Conservation (phyloP, 2,113 vertebrate species). For the Lipophrys pholis region DNA sequence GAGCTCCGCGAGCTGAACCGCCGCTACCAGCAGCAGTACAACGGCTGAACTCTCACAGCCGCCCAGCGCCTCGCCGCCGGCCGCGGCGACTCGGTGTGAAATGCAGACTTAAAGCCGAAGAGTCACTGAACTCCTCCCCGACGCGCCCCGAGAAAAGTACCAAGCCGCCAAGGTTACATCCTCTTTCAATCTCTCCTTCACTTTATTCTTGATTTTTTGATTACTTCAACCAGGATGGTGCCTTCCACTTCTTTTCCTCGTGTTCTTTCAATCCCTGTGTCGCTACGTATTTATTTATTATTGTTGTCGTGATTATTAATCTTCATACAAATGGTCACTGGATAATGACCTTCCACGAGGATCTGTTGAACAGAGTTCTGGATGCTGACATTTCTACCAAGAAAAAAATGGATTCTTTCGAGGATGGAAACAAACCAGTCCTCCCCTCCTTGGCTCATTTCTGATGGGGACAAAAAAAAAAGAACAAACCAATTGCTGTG, state of each 20-base stretch:
- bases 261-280: constrained; percentile 55
- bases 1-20: constrained; percentile 96
- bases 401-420: constrained; percentile 47
- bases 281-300: constrained; percentile 86
- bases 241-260: constrained; percentile 32
- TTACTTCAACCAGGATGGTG: constrained; percentile 41
- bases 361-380: constrained; percentile 86
- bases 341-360: constrained; percentile 78
- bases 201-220: constrained; percentile 1
- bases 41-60: constrained; percentile 82
- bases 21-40: constrained; percentile 97
- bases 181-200: constrained; percentile 46
- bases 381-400: constrained; percentile 69
- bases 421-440: constrained; percentile 2
- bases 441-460: constrained; percentile 49
- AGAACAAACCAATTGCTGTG: constrained; percentile 75
- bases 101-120: no score
- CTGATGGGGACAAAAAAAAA: constrained; percentile 42
- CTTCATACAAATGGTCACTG: constrained; percentile 77
- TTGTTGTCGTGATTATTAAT: constrained; percentile 69
- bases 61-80: no score
- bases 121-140: background rate
- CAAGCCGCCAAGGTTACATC: constrained; percentile 26
- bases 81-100: no score
- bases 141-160: constrained; percentile 12